Evolutionary conservation across 2,888 invertebrate species (phyloP), one percentile per base, ranked within the genome.

Genomic region (Plagodis pulveraria): DNA sequence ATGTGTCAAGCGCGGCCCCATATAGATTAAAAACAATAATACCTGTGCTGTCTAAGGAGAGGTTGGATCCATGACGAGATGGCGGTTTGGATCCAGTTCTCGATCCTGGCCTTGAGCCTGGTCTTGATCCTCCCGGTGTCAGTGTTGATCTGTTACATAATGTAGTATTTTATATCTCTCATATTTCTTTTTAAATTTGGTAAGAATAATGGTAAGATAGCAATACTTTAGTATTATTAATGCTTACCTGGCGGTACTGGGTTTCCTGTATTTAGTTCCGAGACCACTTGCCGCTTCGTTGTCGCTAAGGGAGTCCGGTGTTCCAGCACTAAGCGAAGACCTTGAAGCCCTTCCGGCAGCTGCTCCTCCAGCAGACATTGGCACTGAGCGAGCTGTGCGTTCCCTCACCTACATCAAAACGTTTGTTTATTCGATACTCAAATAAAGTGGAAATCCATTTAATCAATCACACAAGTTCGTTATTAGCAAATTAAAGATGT

Each of bases 11-110:
- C 1, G 22, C 22, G 22, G 2, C 22, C 22, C 4, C 22, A 22
- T 22, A 22, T 4, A 22, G 22, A 22, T 2, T 22, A 22, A 22
- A 22, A 22, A 22, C 2, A 22, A 22, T 22, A 22, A 68, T 86
- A 97, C 97, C 97, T 84, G 97, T 97, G 83, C 97, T 97, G 84
- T 98, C 98, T 70, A 98, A 91, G 46, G 98, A 98, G 63, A 97
- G 94, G 79, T 97, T 98, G 47, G 98, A 98, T 69, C 98, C 98
- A 80, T 98, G 97, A 73, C 98, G 95, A 71, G 98, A 98, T 32
- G 98, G 97, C 67, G 98, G 98, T 86, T 98, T 98, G 65, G 97
- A 97, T 63, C 97, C 97, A 62, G 96, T 95, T 71, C 98, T 94
- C 69, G 97, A 97, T 38, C 96, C 96, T 46, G 98, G 96, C 74